A percentile compares a stretch with the other conserved stretches of the same genome.
Conservation (phyloP, 2,888 invertebrate species). For the Pyrgus malvae region DNA sequence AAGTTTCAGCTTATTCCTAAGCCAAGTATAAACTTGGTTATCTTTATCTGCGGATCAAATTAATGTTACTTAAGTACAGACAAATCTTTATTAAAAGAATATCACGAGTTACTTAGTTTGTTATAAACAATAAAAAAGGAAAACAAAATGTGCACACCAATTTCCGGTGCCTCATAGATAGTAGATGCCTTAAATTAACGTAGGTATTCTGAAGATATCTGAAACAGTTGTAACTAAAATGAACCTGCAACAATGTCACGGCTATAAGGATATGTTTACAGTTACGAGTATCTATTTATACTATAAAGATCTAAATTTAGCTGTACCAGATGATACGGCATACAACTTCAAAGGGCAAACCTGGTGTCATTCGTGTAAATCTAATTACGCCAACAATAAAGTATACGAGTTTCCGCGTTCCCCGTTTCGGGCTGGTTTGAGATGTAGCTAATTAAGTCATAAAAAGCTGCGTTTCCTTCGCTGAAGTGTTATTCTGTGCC, state of each 20-base stretch:
- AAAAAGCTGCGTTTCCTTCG: constrained; percentile 62
- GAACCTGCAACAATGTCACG: background rate
- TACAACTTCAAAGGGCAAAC: constrained; percentile 33
- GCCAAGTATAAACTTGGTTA: too few species aligned
- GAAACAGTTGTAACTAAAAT: background rate
- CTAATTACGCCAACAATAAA: constrained; percentile 55
- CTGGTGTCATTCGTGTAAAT: constrained; percentile 44
- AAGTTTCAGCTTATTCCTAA: too few species aligned
- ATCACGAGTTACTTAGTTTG: too few species aligned
- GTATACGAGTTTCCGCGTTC: constrained; percentile 48
- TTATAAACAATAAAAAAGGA: too few species aligned
- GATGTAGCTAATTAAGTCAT: constrained; percentile 73
- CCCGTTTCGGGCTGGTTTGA: constrained; percentile 41
- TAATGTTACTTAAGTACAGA: too few species aligned
- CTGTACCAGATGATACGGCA: constrained; percentile 11
- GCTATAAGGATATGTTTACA: constrained; percentile 1
- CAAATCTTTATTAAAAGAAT: too few species aligned
- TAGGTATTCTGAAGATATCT: too few species aligned
- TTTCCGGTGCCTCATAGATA: too few species aligned
- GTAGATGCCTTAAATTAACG: too few species aligned
- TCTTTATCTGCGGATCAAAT: too few species aligned
- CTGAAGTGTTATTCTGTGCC: constrained; percentile 62
- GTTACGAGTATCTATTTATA: background rate
- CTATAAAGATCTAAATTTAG: constrained; percentile 5
- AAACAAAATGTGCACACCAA: too few species aligned